Evolutionary conservation across 2,113 vertebrate species (phyloP), one percentile per base, ranked within the genome.

Genomic region (Xiphorhynchus elegans): DNA sequence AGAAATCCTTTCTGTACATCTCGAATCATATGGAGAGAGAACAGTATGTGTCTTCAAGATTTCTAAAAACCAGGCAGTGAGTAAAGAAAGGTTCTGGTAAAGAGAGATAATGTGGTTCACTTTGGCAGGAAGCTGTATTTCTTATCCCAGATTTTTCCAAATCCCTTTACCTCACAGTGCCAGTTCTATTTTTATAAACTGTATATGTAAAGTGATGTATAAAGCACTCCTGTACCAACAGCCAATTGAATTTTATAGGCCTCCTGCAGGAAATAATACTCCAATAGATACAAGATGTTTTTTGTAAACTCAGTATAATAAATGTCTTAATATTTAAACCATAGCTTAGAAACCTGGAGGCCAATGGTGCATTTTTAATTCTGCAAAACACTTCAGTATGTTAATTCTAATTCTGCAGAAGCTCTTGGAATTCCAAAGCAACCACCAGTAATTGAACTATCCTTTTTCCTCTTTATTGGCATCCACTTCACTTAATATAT

Each of bases 91-190:
- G 44, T 85, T 93, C 62, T 88, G 63, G 55, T 85, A 58, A 60
- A 73, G 63, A 74, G 40, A 88, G 59, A 55, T 93, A 77, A 67
- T 74, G 47, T 81, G 56, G 33, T 70, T 90, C 79, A 55, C 24
- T 55, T 92, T 86, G 86, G 76, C 72, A 87, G 79, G 50, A 84
- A 70, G 26, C 44, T 86, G 31, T 88, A 42, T 84, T 94, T 96
- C 58, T 79, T 79, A 73, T 44, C 53, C 70, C 53, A 92, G 49
- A 60, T 89, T 92, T 52, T 95, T 81, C 87, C 35, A 72, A 78
- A 78, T 68, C 56, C 10, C 29, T 93, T 78, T 72, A 49, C 31
- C 20, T 68, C 95, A 35, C 35, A 75, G 39, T 87, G 40, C 68
- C 56, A 69, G 29, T 42, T 83, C 17, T 67, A 58, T 76, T 95